Evolutionary conservation across 2,113 vertebrate species (phyloP).

Genomic region (Nannobrachium achirus): DNA sequence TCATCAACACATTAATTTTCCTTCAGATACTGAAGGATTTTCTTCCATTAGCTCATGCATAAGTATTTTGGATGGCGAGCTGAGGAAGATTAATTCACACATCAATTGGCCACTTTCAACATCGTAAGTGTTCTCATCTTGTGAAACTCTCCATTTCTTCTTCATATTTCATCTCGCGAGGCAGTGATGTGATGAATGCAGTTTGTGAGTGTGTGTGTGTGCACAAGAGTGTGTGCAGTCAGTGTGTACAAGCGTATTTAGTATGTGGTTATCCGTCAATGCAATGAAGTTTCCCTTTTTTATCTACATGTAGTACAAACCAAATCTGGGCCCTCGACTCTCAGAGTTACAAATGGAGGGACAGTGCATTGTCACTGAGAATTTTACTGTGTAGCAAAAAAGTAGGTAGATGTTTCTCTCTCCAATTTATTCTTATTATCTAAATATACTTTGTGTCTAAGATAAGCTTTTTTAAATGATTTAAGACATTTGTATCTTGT

Average conservation of each 20-base stretch:
- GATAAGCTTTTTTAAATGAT: no score
- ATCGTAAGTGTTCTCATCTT: slow-evolving; percentile 39
- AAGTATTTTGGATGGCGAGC: slow-evolving; percentile 46
- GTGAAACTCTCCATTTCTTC: slow-evolving; percentile 54
- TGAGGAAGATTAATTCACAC: slow-evolving; percentile 61
- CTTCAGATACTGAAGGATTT: slow-evolving; percentile 34
- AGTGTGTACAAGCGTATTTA: neutral
- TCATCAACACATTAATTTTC: slow-evolving; percentile 58
- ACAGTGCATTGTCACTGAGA: no score
- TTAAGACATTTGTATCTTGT: no score
- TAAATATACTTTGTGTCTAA: no score
- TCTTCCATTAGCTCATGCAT: slow-evolving; percentile 61
- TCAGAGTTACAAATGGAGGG: no score
- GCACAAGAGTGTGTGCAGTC: neutral
- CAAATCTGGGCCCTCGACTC: no score
- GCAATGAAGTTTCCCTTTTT: neutral
- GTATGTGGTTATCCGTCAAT: no score
- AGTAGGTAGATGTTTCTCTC: no score
- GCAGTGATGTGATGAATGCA: slow-evolving; percentile 35
- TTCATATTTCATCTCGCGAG: slow-evolving; percentile 51
- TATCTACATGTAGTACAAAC: neutral
- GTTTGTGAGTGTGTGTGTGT: slow-evolving; percentile 12
- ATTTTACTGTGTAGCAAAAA: no score
- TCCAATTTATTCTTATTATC: no score
- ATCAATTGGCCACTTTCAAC: slow-evolving; percentile 43